Base-by-base conservation (phyloP, 2,797 vertebrate genomes). In the Rhyacichthys aspro region DNA sequence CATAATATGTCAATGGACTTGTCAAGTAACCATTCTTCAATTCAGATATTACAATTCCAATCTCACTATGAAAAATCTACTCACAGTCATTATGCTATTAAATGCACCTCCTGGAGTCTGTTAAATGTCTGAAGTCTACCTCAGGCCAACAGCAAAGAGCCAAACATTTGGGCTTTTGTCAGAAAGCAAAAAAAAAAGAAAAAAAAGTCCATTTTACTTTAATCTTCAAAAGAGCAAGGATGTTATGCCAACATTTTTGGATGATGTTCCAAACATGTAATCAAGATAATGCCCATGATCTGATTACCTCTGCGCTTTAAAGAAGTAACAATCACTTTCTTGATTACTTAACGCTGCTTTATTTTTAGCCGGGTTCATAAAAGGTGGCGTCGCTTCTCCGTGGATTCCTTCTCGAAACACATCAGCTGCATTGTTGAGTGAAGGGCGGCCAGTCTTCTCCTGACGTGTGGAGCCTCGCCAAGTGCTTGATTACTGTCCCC, bases 401-500 rank as follows among this genome's bases (percentile, higher is more conserved):
- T 18, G 38, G 43, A 23, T 17, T 17, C 47, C 12, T 45, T 17
- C 38, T 58, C 10, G 18, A 11, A 67, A 55, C 46, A 50, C 67
- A 64, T 68, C 56, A 54, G 47, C 55, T 15, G 5, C 55, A 48
- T 67, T 71, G 39, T 47, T 78, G 68, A 78, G 57, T 78, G 83
- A 83, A 70, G 45, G 64, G 46, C 58, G 36, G 58, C 59, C 56
- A 45, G 55, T 39, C 55, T 43, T 38, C 47, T 52, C 45, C 58
- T 64, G 77, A 67, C 63, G 8, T 10, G 59, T 45, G 72, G 72
- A 71, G 61, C 59, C 52, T 3, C 70, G 78, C 76, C 73, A 65
- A 76, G 74, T 55, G 66, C 59, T 11, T 59, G 65, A 83, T 83
- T 72, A 63, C 70, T 60, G 67, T 76, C 72, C 55, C 71, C 59